phyloP scores from a whole-genome alignment of 2,888 invertebrate species.

The Tubulanus polymorphus region DNA sequence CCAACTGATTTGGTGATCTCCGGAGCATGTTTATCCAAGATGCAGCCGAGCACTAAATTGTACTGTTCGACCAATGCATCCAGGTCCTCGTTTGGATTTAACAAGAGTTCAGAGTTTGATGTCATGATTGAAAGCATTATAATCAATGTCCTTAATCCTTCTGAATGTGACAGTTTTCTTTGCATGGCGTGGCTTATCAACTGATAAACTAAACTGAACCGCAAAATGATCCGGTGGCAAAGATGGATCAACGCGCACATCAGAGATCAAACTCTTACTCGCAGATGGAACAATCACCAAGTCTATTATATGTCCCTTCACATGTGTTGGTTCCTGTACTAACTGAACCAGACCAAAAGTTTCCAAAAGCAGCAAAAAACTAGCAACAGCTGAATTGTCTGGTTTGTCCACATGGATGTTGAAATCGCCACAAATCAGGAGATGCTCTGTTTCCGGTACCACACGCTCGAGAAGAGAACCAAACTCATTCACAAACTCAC shows the following conservation, averaged over 20 bases:
- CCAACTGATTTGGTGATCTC: background rate
- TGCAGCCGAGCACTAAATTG: background rate
- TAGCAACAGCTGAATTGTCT: background rate
- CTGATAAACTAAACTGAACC: background rate
- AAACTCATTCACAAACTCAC: background rate
- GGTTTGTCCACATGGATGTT: background rate
- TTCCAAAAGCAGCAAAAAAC: background rate
- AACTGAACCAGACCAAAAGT: background rate
- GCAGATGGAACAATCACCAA: background rate
- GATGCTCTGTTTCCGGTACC: background rate
- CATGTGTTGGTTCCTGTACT: background rate
- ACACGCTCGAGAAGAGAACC: background rate
- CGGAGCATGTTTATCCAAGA: background rate
- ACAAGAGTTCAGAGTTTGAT: background rate
- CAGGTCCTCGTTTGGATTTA: background rate
- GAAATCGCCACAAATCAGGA: background rate
- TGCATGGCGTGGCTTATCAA: background rate
- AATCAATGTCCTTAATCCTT: background rate
- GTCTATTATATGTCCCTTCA: background rate
- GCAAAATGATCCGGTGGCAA: background rate
- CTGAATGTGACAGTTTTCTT: background rate
- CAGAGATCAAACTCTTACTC: background rate
- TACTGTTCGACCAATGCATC: background rate
- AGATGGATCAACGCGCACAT: background rate
- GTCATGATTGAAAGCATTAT: background rate